Evolutionary conservation across 2,797 vertebrate genomes (phyloP), one percentile per base, ranked within the genome.

Genomic region (Sebastolobus alascanus): DNA sequence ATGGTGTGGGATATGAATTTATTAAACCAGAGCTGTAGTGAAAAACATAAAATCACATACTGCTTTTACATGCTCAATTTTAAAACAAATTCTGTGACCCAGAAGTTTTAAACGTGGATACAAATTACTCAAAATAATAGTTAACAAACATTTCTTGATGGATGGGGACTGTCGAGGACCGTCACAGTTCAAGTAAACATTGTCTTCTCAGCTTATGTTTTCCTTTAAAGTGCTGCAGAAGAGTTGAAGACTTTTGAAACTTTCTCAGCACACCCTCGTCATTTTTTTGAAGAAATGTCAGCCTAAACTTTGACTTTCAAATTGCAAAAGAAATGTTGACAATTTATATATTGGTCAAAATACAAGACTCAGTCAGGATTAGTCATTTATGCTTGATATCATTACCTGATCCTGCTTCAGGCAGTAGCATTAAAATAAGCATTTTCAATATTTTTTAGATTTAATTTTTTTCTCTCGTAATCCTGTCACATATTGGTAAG

Each of bases 181-280:
- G 46, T 37, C 37, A 35, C 31, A 6, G 37, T 72, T 63, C 8
- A 52, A 46, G 31, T 61, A 27, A 75, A 61, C 43, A 67, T 10
- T 14, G 27, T 14, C 13, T 65, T 68, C 25, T 56, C 38, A 55
- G 16, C 31, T 59, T 6, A 27, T 38, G 37, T 63, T 85, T 78
- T 43, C 27, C 27, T 60, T 73, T 33, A 25, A 66, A 43, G 25
- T 25, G 38, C 68, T 38, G 29, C 73, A 76, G 3, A 68, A 54
- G n/a, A 71, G 35, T 56, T 27, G 13, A 73, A 68, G 22, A 52
- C 4, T 35, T 35, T 35, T 5, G 7, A 35, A 20, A 50, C 18
- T 50, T 58, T 75, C 13, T 65, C 52, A 52, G 60, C 4, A 13
- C 59, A 37, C 6, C 37, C n/a, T 33, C 9, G 1, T 22, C 4